Base-by-base conservation (phyloP, 2,797 vertebrate species). In the Tamandua tetradactyla region DNA sequence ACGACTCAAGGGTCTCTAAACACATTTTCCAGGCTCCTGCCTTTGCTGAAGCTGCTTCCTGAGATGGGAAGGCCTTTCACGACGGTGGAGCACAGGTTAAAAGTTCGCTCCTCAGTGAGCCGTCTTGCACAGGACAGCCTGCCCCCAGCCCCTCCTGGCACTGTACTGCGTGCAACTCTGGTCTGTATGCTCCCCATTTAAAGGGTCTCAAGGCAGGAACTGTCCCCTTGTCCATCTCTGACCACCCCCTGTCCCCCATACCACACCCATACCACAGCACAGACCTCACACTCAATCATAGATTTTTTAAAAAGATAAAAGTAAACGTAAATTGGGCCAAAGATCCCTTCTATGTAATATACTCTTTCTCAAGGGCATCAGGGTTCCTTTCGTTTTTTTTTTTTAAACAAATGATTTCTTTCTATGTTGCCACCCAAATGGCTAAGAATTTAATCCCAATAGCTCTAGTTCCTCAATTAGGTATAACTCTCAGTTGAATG, bases 401-500 rank as follows among this genome's bases (percentile, higher is more conserved):
- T 91, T 95, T 64, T 23, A 55, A 79, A 87, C 18, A 87, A 80
- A 74, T 3, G 4, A 35, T 92, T 92, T 79, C 79, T 35, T 84
- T 37, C 49, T 32, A 27, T 27, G 22, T 44, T 89, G 59, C 62
- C 32, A 80, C 44, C 3, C 72, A 13, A 44, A 91, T 74, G 30
- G 35, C 93, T 91, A 83, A 81, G 20, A 92, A 57, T 79, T 79
- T 72, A 91, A 96, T 86, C 64, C 71, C 68, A 52, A 9, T 27
- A 94, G 75, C 42, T 89, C 61, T 20, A 61, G 47, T 62, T 93
- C 79, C 49, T 92, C 85, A 89, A 72, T 69, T 57, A 89, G 69
- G 17, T 61, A 80, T 22, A 57, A 18, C 11, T 86, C 40, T 84
- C 59, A 10, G 23, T 25, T 80, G 90, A 92, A 20, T 27, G 91